phyloP scores from a whole-genome alignment of 2,888 invertebrate species.

The Stramonita haemastoma region DNA sequence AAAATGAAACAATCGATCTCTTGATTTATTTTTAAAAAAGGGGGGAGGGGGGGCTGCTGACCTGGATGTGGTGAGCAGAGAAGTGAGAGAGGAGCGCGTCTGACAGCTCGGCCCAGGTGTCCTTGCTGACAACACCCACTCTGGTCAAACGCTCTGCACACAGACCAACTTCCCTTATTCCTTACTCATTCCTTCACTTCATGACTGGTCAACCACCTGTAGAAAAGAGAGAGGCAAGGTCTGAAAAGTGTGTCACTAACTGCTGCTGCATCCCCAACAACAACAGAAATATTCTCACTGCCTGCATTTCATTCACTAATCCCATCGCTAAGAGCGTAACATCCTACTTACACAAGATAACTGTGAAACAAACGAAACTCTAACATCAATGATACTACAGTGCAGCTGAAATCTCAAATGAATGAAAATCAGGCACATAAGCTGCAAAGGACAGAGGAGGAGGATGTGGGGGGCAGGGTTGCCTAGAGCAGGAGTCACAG shows the following conservation, averaged over 20 bases:
- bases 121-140: background rate
- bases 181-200: background rate
- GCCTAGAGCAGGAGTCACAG: too few species aligned
- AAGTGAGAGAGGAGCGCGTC: background rate
- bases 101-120: background rate
- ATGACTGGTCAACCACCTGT: background rate
- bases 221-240: background rate
- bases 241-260: too few species aligned
- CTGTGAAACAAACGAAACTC: too few species aligned
- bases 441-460: background rate
- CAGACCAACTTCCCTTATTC: background rate
- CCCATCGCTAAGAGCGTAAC: too few species aligned
- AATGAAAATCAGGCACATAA: background rate
- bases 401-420: background rate
- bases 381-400: too few species aligned
- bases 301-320: too few species aligned
- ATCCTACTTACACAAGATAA: too few species aligned
- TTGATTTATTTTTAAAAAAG: too few species aligned
- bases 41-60: background rate
- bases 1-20: too few species aligned
- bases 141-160: constrained; percentile 14
- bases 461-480: too few species aligned
- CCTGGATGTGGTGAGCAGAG: background rate
- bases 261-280: too few species aligned
- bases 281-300: too few species aligned